A percentile compares a stretch with the other conserved stretches of the same genome.
Conservation (phyloP, 1,140 invertebrate species). For the Drosophila takahashii region DNA sequence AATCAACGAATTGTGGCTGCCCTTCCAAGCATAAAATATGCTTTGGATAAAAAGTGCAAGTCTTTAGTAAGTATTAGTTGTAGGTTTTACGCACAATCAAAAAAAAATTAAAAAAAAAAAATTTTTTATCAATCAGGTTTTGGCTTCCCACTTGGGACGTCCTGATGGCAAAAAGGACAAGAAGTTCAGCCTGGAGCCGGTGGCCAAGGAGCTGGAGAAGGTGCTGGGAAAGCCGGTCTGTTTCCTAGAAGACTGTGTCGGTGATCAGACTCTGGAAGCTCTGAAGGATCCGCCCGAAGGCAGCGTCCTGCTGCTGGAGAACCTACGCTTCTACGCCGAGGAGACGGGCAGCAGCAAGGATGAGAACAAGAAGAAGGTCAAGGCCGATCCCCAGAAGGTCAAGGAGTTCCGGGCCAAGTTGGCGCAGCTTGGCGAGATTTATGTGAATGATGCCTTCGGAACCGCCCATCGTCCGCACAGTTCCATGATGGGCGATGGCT, state of each 20-base stretch:
- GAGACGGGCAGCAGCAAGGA: slow-evolving; percentile 99
- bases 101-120: too few relatives aligned
- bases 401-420: slow-evolving; percentile 94
- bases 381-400: slow-evolving; percentile 86
- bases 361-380: slow-evolving; percentile 93
- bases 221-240: slow-evolving; percentile 93
- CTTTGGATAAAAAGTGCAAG: slow-evolving; percentile 96
- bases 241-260: slow-evolving; percentile 97
- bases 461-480: slow-evolving; percentile 99
- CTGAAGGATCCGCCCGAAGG: slow-evolving; percentile 94
- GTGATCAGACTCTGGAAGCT: slow-evolving; percentile 93
- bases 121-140: too few relatives aligned
- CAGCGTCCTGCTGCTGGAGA: slow-evolving; percentile 97
- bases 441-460: slow-evolving; percentile 99
- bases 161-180: slow-evolving; percentile 94
- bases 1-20: slow-evolving; percentile 98
- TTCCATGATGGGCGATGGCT: slow-evolving; percentile 95
- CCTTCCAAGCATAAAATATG: slow-evolving; percentile 96
- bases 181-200: slow-evolving; percentile 96
- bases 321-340: slow-evolving; percentile 98
- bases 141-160: slow-evolving; percentile 98
- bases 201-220: slow-evolving; percentile 95
- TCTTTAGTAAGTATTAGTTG: slow-evolving; percentile 87
- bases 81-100: too few relatives aligned
- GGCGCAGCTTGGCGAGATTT: slow-evolving; percentile 97